Evolutionary conservation across 2,888 invertebrate genomes (phyloP).

Genomic region (Eurytoma adleriae): DNA sequence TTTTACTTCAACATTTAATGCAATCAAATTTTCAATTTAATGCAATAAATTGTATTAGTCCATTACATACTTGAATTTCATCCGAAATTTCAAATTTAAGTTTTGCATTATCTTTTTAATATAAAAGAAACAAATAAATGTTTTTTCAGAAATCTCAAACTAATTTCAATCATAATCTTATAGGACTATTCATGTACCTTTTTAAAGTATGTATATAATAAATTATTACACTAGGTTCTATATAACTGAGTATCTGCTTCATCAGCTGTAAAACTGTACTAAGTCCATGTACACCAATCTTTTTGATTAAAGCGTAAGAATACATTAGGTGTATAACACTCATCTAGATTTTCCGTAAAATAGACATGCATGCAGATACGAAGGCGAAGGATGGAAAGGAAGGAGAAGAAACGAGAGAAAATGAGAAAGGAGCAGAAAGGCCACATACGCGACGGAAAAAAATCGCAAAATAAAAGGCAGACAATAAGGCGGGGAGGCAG

Average conservation of each 20-base stretch:
- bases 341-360: conserved; percentile 5
- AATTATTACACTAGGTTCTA: no score
- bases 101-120: no score
- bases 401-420: conserved; percentile 12
- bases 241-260: no score
- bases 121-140: no score
- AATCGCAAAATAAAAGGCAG: conserved; percentile 42
- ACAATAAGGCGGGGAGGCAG: conserved; percentile 25
- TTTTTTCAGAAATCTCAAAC: no score
- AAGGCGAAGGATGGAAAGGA: not conserved
- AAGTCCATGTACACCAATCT: no score
- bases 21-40: not conserved
- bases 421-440: conserved; percentile 30
- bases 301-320: not conserved
- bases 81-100: no score
- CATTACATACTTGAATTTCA: no score
- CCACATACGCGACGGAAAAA: conserved; percentile 19
- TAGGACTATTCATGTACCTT: no score
- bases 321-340: not conserved
- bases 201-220: no score
- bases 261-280: no score
- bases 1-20: not conserved
- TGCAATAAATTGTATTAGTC: not conserved
- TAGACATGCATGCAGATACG: not conserved
- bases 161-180: no score